Percentiles rank a stretch among this genome's conserved stretches.
phyloP scores from a whole-genome alignment of 2,888 invertebrate genomes.

The Polyommatus icarus region DNA sequence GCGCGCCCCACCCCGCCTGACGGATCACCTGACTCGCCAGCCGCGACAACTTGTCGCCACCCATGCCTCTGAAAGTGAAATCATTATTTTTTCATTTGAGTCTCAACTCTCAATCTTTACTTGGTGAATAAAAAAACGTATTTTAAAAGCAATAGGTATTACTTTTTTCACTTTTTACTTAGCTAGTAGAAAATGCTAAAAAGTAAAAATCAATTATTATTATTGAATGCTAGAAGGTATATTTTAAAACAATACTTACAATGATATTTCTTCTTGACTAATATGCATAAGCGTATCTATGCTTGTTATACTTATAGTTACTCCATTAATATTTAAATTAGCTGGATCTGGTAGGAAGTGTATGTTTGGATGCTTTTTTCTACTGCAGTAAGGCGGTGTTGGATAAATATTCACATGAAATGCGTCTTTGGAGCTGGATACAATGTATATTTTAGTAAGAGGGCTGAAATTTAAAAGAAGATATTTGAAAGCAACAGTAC shows the following conservation, averaged over 20 bases:
- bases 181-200: too few species aligned
- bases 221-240: too few species aligned
- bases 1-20: slow-evolving; percentile 84
- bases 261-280: slow-evolving; percentile 87
- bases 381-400: slow-evolving; percentile 86
- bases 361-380: slow-evolving; percentile 81
- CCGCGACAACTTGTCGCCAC: slow-evolving; percentile 86
- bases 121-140: too few species aligned
- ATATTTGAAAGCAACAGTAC: not conserved
- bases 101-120: too few species aligned
- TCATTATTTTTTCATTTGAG: too few species aligned
- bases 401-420: slow-evolving; percentile 91
- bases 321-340: slow-evolving; percentile 86
- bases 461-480: slow-evolving; percentile 65
- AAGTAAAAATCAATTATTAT: too few species aligned
- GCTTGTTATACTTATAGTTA: slow-evolving; percentile 89
- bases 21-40: slow-evolving; percentile 86
- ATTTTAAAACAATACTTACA: slow-evolving; percentile 70
- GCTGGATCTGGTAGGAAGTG: slow-evolving; percentile 90
- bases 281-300: slow-evolving; percentile 92
- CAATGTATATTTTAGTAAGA: slow-evolving; percentile 86
- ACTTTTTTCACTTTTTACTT: too few species aligned
- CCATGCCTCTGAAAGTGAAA: slow-evolving; percentile 52
- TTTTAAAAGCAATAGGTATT: too few species aligned
- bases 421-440: slow-evolving; percentile 88